Evolutionary conservation across 2,888 invertebrate genomes (phyloP).

Genomic region (Caenorhabditis afra): DNA sequence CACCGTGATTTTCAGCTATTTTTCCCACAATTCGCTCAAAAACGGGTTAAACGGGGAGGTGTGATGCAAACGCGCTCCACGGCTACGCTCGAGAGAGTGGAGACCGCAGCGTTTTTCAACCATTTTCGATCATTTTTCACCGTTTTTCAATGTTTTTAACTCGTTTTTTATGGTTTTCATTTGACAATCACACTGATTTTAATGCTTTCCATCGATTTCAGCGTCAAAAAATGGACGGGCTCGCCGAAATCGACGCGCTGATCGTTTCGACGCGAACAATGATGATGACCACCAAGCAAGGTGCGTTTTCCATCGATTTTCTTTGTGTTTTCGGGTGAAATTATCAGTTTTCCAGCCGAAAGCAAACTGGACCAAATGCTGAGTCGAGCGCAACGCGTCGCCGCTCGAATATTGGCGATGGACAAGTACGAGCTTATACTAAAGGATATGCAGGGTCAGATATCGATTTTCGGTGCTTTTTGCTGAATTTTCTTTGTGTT

Average conservation of each 20-base stretch:
- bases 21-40: too few species aligned
- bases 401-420: slow-evolving; percentile 47
- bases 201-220: too few species aligned
- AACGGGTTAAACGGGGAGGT: too few species aligned
- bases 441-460: slow-evolving; percentile 29
- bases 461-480: not conserved
- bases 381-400: slow-evolving; percentile 46
- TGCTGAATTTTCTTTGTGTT: not conserved
- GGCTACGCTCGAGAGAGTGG: too few species aligned
- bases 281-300: slow-evolving; percentile 29
- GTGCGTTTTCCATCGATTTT: not conserved
- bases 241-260: slow-evolving; percentile 27
- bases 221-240: slow-evolving; percentile 27
- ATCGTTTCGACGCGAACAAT: slow-evolving; percentile 21
- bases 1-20: too few species aligned
- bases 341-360: slow-evolving; percentile 46
- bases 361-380: slow-evolving; percentile 51
- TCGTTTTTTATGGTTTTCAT: too few species aligned
- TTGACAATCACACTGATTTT: too few species aligned
- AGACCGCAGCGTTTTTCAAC: too few species aligned
- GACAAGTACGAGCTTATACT: slow-evolving; percentile 40
- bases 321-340: not conserved
- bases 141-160: too few species aligned
- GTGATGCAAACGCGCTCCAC: too few species aligned
- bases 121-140: too few species aligned